Evolutionary conservation across 1,140 invertebrate species (phyloP).

Genomic region (Ceratoteleas bidentatus): DNA sequence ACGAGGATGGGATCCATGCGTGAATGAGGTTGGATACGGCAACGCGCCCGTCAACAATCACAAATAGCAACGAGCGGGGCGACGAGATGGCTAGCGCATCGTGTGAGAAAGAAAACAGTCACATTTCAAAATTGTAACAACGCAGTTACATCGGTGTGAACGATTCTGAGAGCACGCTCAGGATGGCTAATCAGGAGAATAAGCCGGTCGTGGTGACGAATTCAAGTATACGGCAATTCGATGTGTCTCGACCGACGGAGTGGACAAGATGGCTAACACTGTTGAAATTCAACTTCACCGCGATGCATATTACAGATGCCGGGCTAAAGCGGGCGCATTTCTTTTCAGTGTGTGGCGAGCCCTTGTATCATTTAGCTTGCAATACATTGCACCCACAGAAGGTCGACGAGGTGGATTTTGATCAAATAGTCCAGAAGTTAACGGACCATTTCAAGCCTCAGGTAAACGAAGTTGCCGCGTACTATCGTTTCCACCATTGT

Average conservation of each 20-base stretch:
- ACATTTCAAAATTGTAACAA: too few relatives aligned
- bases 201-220: neutral
- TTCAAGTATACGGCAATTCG: neutral
- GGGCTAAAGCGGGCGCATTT: neutral
- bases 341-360: neutral
- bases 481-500: neutral
- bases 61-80: too few relatives aligned
- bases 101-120: too few relatives aligned
- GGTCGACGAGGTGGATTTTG: neutral
- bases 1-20: too few relatives aligned
- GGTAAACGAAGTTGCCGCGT: neutral
- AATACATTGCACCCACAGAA: neutral
- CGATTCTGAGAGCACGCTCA: too few relatives aligned
- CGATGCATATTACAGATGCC: slow-evolving; percentile 1
- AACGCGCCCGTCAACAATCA: too few relatives aligned
- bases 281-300: neutral
- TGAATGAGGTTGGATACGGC: too few relatives aligned
- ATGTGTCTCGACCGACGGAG: neutral
- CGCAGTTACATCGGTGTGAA: too few relatives aligned
- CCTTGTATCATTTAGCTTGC: neutral
- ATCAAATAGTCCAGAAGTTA: neutral
- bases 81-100: too few relatives aligned
- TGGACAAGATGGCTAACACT: neutral
- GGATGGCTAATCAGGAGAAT: too few relatives aligned
- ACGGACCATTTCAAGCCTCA: slow-evolving; percentile 2